Evolutionary conservation across 2,113 vertebrate species (phyloP).

Genomic region (Copsychus sechellarum): DNA sequence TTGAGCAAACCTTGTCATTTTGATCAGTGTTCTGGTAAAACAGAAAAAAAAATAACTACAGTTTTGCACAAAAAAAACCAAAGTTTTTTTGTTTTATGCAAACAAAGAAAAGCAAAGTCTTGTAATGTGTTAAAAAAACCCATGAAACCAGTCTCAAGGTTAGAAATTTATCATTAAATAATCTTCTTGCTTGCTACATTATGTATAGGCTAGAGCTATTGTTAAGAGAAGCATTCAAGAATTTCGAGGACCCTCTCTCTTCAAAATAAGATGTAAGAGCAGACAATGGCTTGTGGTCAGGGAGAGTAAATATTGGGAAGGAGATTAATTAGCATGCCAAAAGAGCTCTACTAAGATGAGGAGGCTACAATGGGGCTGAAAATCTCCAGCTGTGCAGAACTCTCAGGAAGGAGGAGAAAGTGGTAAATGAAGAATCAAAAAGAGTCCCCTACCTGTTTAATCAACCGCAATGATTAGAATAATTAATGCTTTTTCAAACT

Average conservation of each 20-base stretch:
- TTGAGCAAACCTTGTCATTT: neutral
- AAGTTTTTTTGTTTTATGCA: no score
- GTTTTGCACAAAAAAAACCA: neutral
- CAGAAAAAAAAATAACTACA: neutral
- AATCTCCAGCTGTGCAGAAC: constrained; percentile 41
- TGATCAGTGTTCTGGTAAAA: neutral
- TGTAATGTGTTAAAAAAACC: neutral
- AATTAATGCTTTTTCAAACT: constrained; percentile 3
- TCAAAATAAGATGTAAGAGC: constrained; percentile 47
- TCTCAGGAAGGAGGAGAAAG: constrained; percentile 19
- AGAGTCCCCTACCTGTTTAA: constrained; percentile 22
- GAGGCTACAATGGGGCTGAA: constrained; percentile 21
- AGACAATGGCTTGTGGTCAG: constrained; percentile 40
- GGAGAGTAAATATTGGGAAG: constrained; percentile 49
- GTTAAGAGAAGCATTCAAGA: constrained; percentile 15
- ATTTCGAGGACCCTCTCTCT: constrained; percentile 16
- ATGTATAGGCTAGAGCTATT: neutral
- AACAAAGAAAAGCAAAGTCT: neutral
- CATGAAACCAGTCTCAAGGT: neutral
- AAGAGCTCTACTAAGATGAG: constrained; percentile 36
- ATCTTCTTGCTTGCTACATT: neutral
- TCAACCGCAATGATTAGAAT: neutral
- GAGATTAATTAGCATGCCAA: constrained; percentile 59
- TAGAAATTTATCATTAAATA: neutral
- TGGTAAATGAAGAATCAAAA: neutral